Conservation (phyloP, 1,140 invertebrate species). For the Aphelenchoides avenae region DNA sequence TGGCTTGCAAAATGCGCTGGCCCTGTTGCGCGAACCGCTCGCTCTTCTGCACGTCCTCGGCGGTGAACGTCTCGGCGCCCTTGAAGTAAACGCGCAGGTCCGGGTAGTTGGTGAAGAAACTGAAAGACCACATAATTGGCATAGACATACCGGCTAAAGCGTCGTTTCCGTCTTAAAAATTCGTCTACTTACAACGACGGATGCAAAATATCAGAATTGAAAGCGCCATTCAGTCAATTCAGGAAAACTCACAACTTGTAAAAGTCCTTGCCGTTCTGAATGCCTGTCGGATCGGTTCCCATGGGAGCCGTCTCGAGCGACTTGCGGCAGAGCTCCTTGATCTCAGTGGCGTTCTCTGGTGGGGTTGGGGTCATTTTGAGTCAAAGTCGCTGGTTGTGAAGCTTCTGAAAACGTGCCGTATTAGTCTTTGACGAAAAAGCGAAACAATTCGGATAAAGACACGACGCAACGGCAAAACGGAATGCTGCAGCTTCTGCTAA, state of each 20-base stretch:
- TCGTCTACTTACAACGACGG: not conserved
- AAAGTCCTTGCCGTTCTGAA: slow-evolving; percentile 45
- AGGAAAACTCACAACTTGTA: slow-evolving; percentile 37
- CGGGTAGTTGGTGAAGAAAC: slow-evolving; percentile 51
- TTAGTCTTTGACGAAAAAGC: no score
- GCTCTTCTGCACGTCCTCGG: slow-evolving; percentile 54
- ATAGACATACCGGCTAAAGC: no score
- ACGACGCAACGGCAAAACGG: no score
- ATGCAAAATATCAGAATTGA: not conserved
- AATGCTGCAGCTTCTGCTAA: no score
- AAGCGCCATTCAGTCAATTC: not conserved
- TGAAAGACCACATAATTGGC: no score
- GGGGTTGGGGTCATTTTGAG: no score
- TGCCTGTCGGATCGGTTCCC: slow-evolving; percentile 31
- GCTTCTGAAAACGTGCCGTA: no score
- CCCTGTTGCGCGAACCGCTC: slow-evolving; percentile 51
- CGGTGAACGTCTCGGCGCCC: slow-evolving; percentile 47
- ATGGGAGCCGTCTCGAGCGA: slow-evolving; percentile 26
- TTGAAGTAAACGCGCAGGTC: slow-evolving; percentile 52
- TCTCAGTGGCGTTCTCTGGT: no score
- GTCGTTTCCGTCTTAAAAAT: not conserved
- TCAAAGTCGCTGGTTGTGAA: no score
- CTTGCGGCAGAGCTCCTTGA: slow-evolving; percentile 30
- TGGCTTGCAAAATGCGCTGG: slow-evolving; percentile 47
- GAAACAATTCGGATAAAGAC: no score